phyloP scores from a whole-genome alignment of 2,888 invertebrate species.

The Tricholauxania praeusta region DNA sequence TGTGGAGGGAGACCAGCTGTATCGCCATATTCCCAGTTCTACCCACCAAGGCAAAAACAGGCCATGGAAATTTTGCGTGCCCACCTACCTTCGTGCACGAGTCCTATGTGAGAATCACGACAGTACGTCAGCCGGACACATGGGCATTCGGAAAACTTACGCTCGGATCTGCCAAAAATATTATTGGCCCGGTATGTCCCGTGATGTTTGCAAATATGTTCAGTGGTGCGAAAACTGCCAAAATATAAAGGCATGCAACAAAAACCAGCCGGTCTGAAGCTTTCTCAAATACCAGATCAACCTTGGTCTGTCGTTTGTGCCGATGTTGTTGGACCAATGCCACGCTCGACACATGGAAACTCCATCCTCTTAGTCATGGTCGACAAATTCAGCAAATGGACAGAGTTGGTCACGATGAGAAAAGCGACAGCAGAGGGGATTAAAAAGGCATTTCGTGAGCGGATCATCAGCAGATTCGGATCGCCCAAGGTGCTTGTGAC shows the following conservation, averaged over 20 bases:
- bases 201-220: not conserved
- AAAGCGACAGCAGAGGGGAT: too few species aligned
- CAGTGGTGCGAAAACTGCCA: not conserved
- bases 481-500: too few species aligned
- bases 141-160: not conserved
- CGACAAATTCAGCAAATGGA: not conserved
- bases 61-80: not conserved
- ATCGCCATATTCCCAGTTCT: too few species aligned
- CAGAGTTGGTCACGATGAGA: too few species aligned
- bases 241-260: too few species aligned
- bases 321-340: not conserved
- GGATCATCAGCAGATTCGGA: too few species aligned
- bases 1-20: too few species aligned
- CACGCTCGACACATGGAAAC: not conserved
- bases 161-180: not conserved
- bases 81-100: not conserved
- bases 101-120: not conserved
- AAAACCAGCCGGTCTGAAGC: not conserved
- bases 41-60: too few species aligned
- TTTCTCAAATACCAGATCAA: not conserved
- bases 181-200: not conserved
- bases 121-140: not conserved
- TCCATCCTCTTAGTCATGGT: not conserved
- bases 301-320: not conserved
- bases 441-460: too few species aligned